These are phyloP conservation scores for Abscondita cerata DNA, from an alignment of 2,888 invertebrate species.

Conservation along the genomic window DNA sequence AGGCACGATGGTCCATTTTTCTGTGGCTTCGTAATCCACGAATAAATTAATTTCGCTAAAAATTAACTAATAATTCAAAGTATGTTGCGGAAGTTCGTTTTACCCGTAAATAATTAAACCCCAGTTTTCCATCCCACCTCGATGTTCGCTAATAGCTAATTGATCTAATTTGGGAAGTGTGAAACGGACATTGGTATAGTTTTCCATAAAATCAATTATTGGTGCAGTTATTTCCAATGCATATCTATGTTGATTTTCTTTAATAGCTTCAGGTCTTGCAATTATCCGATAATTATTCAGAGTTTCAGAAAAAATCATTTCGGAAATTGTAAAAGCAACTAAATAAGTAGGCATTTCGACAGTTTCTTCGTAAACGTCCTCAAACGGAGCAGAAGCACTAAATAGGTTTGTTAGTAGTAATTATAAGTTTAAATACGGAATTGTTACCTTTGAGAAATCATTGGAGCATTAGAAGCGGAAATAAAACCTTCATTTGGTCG, in stretches of 20 bases:
- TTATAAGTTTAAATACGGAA: too few species aligned
- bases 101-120: conserved; percentile 80
- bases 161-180: conserved; percentile 71
- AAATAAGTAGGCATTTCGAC: conserved; percentile 78
- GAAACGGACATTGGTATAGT: conserved; percentile 47
- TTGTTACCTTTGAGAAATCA: too few species aligned
- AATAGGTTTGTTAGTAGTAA: too few species aligned
- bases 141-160: conserved; percentile 74
- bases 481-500: conserved; percentile 48
- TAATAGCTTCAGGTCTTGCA: conserved; percentile 36
- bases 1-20: conserved; percentile 39
- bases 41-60: conserved; percentile 29
- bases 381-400: too few species aligned
- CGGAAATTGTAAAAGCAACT: conserved; percentile 79
- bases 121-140: conserved; percentile 93
- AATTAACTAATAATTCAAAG: conserved; percentile 1
- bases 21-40: conserved; percentile 6
- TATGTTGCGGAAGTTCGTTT: too few species aligned
- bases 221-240: not conserved
- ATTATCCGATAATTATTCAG: conserved; percentile 24
- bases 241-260: not conserved
- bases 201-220: conserved; percentile 2
- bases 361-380: conserved; percentile 50
- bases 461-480: conserved; percentile 38
- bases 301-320: conserved; percentile 60